Evolutionary conservation across 2,113 vertebrate species (phyloP).

Genomic region (Nerophis lumbriciformis): DNA sequence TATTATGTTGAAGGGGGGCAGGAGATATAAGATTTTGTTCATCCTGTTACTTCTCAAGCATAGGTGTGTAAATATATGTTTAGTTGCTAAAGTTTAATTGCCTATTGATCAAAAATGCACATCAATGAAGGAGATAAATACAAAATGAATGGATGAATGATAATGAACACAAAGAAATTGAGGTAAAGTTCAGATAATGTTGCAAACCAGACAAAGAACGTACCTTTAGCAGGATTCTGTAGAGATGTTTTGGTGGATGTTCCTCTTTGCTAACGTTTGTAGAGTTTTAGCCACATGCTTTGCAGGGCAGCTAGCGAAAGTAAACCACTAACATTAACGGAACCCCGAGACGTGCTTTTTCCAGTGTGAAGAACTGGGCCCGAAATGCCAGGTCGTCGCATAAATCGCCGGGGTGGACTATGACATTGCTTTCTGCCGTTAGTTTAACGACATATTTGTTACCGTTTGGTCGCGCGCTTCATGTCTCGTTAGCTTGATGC

Average conservation of each 20-base stretch:
- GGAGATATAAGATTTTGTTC: no score
- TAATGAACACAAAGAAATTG: not conserved
- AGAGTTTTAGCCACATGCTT: slow-evolving; percentile 7
- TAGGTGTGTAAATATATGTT: no score
- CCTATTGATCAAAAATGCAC: no score
- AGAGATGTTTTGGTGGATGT: not conserved
- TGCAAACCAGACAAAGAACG: slow-evolving; percentile 3
- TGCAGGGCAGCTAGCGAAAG: slow-evolving; percentile 2
- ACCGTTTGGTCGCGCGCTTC: not conserved
- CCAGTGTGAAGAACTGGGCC: not conserved
- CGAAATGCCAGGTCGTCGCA: rapidly evolving
- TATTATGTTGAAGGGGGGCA: no score
- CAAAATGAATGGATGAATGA: no score
- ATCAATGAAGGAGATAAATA: no score
- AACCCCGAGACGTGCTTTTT: no score
- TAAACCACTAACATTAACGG: slow-evolving; percentile 3
- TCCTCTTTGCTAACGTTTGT: not conserved
- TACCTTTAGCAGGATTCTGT: slow-evolving; percentile 18
- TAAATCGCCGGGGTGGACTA: no score
- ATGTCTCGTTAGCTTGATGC: not conserved
- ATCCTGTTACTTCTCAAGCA: no score
- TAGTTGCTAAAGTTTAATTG: no score
- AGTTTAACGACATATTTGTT: not conserved
- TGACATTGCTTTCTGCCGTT: rapidly evolving
- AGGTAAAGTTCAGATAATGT: no score